Base-by-base conservation (phyloP, 2,113 vertebrate genomes). In the Phodopus roborovskii region DNA sequence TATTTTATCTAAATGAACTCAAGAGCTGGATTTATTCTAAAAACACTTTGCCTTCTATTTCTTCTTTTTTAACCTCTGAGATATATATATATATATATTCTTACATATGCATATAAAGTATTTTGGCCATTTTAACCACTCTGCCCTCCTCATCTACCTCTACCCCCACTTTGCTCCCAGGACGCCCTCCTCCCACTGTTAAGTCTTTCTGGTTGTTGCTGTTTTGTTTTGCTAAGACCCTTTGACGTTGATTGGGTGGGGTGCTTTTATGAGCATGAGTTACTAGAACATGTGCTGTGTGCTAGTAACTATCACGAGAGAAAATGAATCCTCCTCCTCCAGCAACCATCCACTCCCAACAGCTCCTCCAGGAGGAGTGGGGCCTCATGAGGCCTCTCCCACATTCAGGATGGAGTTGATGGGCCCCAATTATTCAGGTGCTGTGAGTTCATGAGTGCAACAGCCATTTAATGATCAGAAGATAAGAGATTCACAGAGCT, bases 1-100 rank as follows among this genome's bases (percentile, higher is more conserved):
- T 73, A 58, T 84, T 96, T 93, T 83, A 68, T 68, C 82, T 87
- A 86, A 96, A 58, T 79, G 33, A 78, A 92, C 87, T 85, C 45
- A 48, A 94, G 42, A 70, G 19, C 22, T 91, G 24, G 22, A 17
- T 24, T 95, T 79, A 75, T 60, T 90, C n/a, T 83, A 58, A 89
- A 68, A 70, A 20, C n/a, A n/a, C 56, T 79, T 81, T 81, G 53
- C 15, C 7, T 7, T 71, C 20, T 56, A 56, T 73, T 71, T 53
- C 33, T 60, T n/a, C 33, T 48, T 50, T 77, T 77, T 77, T 48
- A 30, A 33, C 28, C 28, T 50, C 15, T 66, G n/a, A n/a, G n/a
- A n/a, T n/a, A n/a, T n/a, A n/a, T n/a, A n/a, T n/a, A n/a, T n/a
- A n/a, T n/a, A n/a, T n/a, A 33, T 33, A 66, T 11, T 45, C 45